Conservation (phyloP, 1,140 invertebrate species). For the Antheraea pernyi region DNA sequence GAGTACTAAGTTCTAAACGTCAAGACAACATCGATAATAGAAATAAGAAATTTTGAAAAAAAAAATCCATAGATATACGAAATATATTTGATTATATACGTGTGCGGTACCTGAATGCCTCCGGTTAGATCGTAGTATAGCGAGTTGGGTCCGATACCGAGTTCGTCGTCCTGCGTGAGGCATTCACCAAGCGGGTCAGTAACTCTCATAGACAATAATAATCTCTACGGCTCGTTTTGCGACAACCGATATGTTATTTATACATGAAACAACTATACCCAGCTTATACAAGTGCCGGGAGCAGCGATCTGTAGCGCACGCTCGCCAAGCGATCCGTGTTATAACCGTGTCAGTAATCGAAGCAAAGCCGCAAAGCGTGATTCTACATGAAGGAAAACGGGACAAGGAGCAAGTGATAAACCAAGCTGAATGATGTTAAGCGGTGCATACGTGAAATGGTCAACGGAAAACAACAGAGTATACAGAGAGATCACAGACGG, state of each 20-base stretch:
- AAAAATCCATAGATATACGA: background rate
- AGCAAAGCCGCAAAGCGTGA: constrained; percentile 55
- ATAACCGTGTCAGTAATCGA: constrained; percentile 37
- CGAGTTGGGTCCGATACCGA: constrained; percentile 72
- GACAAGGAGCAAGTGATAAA: constrained; percentile 32
- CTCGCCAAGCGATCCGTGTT: no score
- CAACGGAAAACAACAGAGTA: constrained; percentile 43
- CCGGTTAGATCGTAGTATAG: constrained; percentile 77
- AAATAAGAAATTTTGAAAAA: constrained; percentile 5
- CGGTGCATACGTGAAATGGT: constrained; percentile 54
- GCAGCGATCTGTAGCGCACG: constrained; percentile 10
- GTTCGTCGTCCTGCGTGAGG: constrained; percentile 75
- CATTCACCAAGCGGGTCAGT: constrained; percentile 75
- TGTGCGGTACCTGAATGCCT: constrained; percentile 73
- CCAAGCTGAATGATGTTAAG: constrained; percentile 51
- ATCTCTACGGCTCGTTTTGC: no score
- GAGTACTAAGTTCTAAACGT: constrained; percentile 22
- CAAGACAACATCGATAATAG: constrained; percentile 31
- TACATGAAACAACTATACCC: constrained; percentile 45
- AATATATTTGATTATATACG: background rate
- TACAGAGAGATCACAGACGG: constrained; percentile 36
- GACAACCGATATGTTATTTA: no score
- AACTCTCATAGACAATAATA: constrained; percentile 64
- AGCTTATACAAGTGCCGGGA: constrained; percentile 47
- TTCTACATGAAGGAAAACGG: background rate